Conservation (phyloP, 2,888 invertebrate species). For the Hirtodrosophila trivittata region DNA sequence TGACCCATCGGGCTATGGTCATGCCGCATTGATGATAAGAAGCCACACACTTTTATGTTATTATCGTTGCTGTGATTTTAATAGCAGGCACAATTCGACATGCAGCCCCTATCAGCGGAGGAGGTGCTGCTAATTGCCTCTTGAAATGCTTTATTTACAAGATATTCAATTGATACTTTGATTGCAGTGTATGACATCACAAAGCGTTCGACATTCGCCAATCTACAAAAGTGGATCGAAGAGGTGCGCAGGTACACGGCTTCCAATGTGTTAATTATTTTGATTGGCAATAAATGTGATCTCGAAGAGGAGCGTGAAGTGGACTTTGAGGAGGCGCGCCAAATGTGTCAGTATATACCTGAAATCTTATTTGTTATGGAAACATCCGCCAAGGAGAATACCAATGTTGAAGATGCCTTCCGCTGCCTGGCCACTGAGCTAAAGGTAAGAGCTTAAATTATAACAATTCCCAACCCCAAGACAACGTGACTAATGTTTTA, state of each 20-base stretch:
- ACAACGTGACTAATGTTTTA: too few relatives aligned
- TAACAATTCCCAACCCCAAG: background rate
- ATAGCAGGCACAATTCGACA: conserved; percentile 25
- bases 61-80: conserved; percentile 55
- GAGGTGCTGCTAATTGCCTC: conserved; percentile 20
- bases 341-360: conserved; percentile 93
- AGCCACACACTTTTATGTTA: conserved; percentile 23
- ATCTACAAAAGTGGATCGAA: conserved; percentile 97
- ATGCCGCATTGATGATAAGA: conserved; percentile 40
- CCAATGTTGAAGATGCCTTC: conserved; percentile 95
- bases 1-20: conserved; percentile 29
- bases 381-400: conserved; percentile 95
- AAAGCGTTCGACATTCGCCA: conserved; percentile 94
- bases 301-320: conserved; percentile 92
- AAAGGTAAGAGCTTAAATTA: conserved; percentile 87
- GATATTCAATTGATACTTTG: conserved; percentile 12
- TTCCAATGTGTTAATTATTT: conserved; percentile 93
- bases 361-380: conserved; percentile 94
- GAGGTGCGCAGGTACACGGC: conserved; percentile 97
- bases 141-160: conserved; percentile 6
- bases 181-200: conserved; percentile 97
- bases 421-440: conserved; percentile 93
- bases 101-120: conserved; percentile 25
- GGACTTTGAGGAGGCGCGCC: conserved; percentile 93
- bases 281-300: conserved; percentile 97